A percentile compares a stretch with the other conserved stretches of the same genome.
Evolutionary conservation across 92 coral and sea anemone species (phyloP).

Genomic region (Montipora capitata): DNA sequence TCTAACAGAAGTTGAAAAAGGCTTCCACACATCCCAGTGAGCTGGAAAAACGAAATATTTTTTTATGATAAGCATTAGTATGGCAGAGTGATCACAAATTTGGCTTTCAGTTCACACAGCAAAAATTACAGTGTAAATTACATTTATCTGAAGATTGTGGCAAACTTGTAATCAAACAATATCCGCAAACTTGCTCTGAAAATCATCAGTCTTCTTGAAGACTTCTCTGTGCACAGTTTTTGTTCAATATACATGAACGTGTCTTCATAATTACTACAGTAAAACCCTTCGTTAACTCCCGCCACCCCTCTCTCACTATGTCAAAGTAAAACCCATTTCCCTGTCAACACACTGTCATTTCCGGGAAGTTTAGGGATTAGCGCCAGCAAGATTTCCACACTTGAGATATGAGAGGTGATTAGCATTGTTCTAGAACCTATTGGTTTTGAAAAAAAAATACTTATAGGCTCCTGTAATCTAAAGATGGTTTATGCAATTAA

Average conservation of each 20-base stretch:
- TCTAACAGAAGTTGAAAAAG: constrained; percentile 37
- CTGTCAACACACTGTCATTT: not conserved
- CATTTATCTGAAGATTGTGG: not conserved
- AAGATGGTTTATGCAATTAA: not conserved
- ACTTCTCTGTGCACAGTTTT: not conserved
- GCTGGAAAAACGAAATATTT: constrained; percentile 25
- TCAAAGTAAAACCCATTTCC: not conserved
- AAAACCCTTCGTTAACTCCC: not conserved
- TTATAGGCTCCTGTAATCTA: not conserved
- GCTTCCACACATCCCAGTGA: constrained; percentile 80
- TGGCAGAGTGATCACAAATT: not conserved
- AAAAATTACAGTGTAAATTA: too few species aligned
- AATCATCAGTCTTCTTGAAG: not conserved
- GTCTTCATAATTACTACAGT: not conserved
- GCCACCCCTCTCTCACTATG: not conserved
- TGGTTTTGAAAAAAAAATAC: not conserved
- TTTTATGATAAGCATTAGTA: not conserved
- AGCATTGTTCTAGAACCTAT: constrained; percentile 3
- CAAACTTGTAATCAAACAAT: not conserved
- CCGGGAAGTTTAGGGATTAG: not conserved
- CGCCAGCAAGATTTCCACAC: not conserved
- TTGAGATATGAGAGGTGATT: not conserved
- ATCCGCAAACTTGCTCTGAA: not conserved
- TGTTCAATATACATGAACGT: not conserved
- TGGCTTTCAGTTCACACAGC: not conserved